Percentiles rank a stretch among this genome's conserved stretches.
These are phyloP conservation scores for Drosophila bipectinata DNA, from an alignment of 1,140 invertebrate species.

Conservation along the genomic window DNA sequence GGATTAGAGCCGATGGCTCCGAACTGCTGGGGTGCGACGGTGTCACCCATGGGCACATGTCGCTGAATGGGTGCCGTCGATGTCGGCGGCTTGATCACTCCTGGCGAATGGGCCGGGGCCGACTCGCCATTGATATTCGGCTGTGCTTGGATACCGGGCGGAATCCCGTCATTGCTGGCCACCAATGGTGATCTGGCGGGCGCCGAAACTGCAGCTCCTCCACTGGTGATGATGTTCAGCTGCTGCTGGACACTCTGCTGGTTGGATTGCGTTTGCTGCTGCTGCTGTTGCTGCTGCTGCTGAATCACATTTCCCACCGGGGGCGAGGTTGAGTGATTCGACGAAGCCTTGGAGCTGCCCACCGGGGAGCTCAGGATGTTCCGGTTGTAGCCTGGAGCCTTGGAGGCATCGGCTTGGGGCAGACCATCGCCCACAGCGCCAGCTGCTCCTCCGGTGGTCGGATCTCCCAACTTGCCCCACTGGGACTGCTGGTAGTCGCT, in stretches of 20 bases:
- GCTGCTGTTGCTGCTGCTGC: conserved; percentile 48
- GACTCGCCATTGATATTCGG: conserved; percentile 48
- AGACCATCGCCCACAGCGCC: conserved; percentile 86
- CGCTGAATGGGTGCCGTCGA: conserved; percentile 69
- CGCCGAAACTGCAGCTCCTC: conserved; percentile 39
- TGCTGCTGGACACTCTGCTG: conserved; percentile 66
- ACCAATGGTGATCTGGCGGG: conserved; percentile 65
- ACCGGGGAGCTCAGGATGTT: conserved; percentile 89
- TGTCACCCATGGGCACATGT: conserved; percentile 56
- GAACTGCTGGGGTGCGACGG: conserved; percentile 35
- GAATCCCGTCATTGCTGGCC: conserved; percentile 27
- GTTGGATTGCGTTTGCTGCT: conserved; percentile 36
- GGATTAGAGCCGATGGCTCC: conserved; percentile 66
- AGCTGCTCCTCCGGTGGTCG: conserved; percentile 47
- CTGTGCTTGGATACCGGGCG: conserved; percentile 5
- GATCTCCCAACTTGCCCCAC: conserved; percentile 85
- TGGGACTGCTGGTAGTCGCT: conserved; percentile 88
- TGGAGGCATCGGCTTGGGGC: conserved; percentile 89
- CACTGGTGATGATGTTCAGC: conserved; percentile 70
- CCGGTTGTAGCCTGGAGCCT: conserved; percentile 92
- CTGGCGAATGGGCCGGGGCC: conserved; percentile 82
- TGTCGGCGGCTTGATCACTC: conserved; percentile 75
- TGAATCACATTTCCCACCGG: conserved; percentile 75
- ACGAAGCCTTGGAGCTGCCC: conserved; percentile 86
- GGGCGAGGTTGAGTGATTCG: conserved; percentile 85